Conservation (phyloP, 2,888 invertebrate genomes). For the Maniola hyperantus region DNA sequence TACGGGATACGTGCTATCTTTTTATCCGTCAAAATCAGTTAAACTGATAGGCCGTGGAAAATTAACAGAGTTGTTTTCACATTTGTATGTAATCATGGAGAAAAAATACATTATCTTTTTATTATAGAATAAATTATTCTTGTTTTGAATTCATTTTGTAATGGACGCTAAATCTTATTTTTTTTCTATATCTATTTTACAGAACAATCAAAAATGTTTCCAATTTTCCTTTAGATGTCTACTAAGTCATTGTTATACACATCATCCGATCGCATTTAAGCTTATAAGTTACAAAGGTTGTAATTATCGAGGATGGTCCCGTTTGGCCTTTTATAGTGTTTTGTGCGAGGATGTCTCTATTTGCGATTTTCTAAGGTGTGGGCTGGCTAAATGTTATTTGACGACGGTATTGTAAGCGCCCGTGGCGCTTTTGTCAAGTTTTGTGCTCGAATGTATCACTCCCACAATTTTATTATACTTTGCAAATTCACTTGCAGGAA, state of each 20-base stretch:
- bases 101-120: no score
- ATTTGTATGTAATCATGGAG: no score
- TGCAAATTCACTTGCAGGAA: conserved; percentile 69
- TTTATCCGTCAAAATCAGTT: no score
- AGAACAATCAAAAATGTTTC: conserved; percentile 45
- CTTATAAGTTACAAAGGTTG: conserved; percentile 70
- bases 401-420: conserved; percentile 78
- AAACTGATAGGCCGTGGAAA: no score
- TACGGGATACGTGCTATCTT: no score
- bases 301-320: conserved; percentile 78
- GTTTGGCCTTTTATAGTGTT: conserved; percentile 65
- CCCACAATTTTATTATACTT: conserved; percentile 76
- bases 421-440: conserved; percentile 68
- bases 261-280: conserved; percentile 61
- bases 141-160: background rate
- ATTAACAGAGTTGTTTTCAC: no score
- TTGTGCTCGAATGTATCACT: conserved; percentile 73
- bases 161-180: background rate
- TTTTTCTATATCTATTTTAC: conserved; percentile 15
- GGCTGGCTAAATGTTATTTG: conserved; percentile 81
- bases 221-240: conserved; percentile 54
- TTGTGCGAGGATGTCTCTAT: conserved; percentile 78
- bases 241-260: conserved; percentile 56
- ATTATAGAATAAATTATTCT: no score
- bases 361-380: conserved; percentile 81